Evolutionary conservation across 23 tunicate genomes (phyloP).

Genomic region (Corella eumyota): DNA sequence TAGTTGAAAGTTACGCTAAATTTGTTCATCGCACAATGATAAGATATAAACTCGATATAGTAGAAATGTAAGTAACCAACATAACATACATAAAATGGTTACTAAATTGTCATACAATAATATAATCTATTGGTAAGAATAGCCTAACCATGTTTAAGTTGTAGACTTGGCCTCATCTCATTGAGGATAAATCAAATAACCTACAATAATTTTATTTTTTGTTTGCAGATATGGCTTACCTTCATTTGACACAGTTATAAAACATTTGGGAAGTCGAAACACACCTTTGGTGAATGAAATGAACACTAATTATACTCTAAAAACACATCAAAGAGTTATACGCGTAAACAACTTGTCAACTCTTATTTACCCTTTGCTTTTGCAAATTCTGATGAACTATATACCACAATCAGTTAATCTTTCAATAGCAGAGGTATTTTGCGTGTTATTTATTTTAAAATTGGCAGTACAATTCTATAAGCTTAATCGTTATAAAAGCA

Average conservation of each 20-base stretch:
- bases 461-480: no score
- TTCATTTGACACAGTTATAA: conserved; percentile 14
- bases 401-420: conserved; percentile 26
- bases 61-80: conserved; percentile 51
- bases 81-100: no score
- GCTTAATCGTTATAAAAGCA: neutral
- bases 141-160: neutral
- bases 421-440: conserved; percentile 4
- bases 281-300: conserved; percentile 8
- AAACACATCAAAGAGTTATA: conserved; percentile 28
- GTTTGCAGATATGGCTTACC: conserved; percentile 63
- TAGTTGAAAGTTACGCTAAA: conserved; percentile 51
- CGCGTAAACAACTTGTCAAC: conserved; percentile 27
- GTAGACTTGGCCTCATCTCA: neutral
- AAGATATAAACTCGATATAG: conserved; percentile 9
- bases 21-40: conserved; percentile 33
- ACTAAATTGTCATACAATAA: no score
- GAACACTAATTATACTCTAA: conserved; percentile 15
- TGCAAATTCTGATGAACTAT: conserved; percentile 24
- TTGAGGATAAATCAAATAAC: neutral
- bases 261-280: conserved; percentile 2
- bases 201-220: neutral
- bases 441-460: neutral
- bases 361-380: conserved; percentile 10
- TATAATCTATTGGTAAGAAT: neutral